phyloP scores from a whole-genome alignment of 1,140 invertebrate species.

The Drosophila nannoptera region DNA sequence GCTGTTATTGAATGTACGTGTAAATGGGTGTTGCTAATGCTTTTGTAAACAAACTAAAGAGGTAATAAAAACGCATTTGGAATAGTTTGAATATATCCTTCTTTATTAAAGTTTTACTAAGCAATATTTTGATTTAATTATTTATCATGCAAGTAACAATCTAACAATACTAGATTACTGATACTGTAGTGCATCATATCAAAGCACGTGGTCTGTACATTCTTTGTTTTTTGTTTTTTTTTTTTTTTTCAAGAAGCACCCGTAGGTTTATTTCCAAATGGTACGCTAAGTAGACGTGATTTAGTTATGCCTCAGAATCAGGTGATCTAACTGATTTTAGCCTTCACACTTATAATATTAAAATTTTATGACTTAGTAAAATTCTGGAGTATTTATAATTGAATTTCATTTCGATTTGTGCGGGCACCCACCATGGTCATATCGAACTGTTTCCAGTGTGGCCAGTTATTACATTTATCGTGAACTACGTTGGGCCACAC shows the following conservation, averaged over 20 bases:
- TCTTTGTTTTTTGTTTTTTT: too few relatives aligned
- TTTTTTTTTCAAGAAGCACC: too few relatives aligned
- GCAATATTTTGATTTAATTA: neutral
- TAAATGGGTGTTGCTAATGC: slow-evolving; percentile 18
- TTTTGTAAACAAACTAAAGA: slow-evolving; percentile 16
- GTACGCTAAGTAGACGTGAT: neutral
- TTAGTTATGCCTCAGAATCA: neutral
- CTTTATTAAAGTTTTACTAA: slow-evolving; percentile 23
- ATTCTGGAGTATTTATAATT: slow-evolving; percentile 12
- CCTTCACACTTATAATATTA: neutral
- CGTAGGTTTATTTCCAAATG: too few relatives aligned
- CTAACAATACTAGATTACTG: neutral
- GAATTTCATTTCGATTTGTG: slow-evolving; percentile 21
- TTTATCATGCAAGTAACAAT: slow-evolving; percentile 5
- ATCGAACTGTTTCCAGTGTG: slow-evolving; percentile 28
- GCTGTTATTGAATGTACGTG: neutral
- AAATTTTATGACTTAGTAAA: slow-evolving; percentile 31
- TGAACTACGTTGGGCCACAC: slow-evolving; percentile 30
- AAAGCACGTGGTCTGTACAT: slow-evolving; percentile 10
- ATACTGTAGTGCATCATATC: neutral
- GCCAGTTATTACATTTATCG: slow-evolving; percentile 3
- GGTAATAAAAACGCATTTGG: slow-evolving; percentile 25
- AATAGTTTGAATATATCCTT: slow-evolving; percentile 10
- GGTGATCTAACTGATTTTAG: neutral
- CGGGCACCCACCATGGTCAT: slow-evolving; percentile 7